Evolutionary conservation across 2,797 vertebrate genomes (phyloP).

Genomic region (Mycteria americana): DNA sequence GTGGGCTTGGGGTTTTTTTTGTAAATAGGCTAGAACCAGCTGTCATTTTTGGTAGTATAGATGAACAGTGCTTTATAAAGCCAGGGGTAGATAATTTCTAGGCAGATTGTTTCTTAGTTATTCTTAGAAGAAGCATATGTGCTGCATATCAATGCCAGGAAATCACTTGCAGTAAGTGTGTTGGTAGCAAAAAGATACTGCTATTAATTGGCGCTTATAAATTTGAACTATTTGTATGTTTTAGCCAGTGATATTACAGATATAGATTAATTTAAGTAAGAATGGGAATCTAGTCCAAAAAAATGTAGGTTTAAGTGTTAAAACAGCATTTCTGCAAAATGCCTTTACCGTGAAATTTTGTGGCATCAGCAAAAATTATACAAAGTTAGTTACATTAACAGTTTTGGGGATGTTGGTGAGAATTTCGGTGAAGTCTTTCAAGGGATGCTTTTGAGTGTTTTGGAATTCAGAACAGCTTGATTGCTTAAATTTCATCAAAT

Average conservation of each 20-base stretch:
- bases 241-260: not conserved
- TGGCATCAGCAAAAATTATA: not conserved
- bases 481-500: not conserved
- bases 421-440: not conserved
- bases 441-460: not conserved
- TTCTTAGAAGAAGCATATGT: slow-evolving; percentile 72
- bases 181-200: not conserved
- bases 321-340: not conserved
- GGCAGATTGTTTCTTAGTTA: slow-evolving; percentile 70
- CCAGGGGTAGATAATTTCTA: slow-evolving; percentile 54
- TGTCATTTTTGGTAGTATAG: slow-evolving; percentile 41
- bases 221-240: slow-evolving; percentile 4
- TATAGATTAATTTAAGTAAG: not conserved
- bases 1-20: not conserved
- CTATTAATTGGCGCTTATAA: slow-evolving; percentile 7
- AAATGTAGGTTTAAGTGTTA: not conserved
- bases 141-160: slow-evolving; percentile 51
- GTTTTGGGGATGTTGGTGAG: not conserved
- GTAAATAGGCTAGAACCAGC: slow-evolving; percentile 33
- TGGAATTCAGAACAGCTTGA: not conserved
- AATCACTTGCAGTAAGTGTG: slow-evolving; percentile 51
- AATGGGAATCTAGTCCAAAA: not conserved
- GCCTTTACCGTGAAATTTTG: not conserved
- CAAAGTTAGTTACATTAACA: not conserved
- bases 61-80: slow-evolving; percentile 35